phyloP scores from a whole-genome alignment of 2,888 invertebrate genomes.

The Pterobdella sp. region DNA sequence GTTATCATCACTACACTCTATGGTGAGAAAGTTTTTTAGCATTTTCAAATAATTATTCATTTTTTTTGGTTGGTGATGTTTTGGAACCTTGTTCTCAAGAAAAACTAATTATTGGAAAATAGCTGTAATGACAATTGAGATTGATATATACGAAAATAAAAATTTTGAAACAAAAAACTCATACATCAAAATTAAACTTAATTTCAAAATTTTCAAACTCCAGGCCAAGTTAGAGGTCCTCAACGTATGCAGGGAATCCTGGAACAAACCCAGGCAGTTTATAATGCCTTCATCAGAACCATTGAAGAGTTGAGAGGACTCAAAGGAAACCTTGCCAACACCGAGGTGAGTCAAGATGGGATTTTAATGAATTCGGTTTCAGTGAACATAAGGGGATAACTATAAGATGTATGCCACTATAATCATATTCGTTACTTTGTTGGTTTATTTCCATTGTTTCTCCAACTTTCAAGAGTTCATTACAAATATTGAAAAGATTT shows the following conservation, averaged over 20 bases:
- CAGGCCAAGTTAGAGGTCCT: slow-evolving; percentile 47
- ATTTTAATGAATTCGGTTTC: neutral
- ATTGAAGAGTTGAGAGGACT: slow-evolving; percentile 58
- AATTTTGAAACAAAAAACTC: no score
- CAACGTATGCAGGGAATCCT: slow-evolving; percentile 56
- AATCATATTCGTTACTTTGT: neutral
- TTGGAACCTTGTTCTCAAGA: neutral
- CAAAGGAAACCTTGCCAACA: slow-evolving; percentile 56
- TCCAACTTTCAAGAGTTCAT: no score
- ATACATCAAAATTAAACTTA: no score
- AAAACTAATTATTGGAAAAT: no score
- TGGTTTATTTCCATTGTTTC: no score
- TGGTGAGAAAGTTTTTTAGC: slow-evolving; percentile 51
- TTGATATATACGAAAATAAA: no score
- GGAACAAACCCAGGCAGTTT: slow-evolving; percentile 61
- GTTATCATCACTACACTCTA: slow-evolving; percentile 61
- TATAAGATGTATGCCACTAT: neutral
- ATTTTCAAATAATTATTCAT: neutral
- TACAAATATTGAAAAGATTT: no score
- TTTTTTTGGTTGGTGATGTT: neutral
- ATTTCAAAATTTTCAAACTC: neutral
- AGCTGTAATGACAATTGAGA: no score
- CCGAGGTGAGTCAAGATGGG: slow-evolving; percentile 39
- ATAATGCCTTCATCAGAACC: slow-evolving; percentile 61
- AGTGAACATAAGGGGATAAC: no score